Percentiles rank a stretch among this genome's conserved stretches.
phyloP scores from a whole-genome alignment of 2,888 invertebrate species.

The Pilophorus perplexus region DNA sequence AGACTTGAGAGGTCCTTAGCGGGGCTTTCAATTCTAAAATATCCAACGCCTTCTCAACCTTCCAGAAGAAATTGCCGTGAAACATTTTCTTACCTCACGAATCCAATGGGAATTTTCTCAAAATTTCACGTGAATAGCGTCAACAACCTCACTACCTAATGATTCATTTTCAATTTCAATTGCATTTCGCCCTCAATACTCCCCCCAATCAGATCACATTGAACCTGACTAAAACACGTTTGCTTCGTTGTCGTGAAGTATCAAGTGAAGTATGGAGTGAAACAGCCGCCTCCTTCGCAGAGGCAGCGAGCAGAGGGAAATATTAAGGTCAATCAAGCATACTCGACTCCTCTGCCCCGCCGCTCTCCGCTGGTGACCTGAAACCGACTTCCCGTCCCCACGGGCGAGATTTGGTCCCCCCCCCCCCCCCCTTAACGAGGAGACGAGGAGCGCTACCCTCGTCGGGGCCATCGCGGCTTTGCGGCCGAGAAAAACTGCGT shows the following conservation, averaged over 20 bases:
- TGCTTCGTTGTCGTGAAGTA: slow-evolving; percentile 6
- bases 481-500: slow-evolving; percentile 7
- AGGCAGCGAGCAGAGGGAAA: slow-evolving; percentile 4
- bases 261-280: not conserved
- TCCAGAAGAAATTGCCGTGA: too few species aligned
- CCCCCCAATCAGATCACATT: too few species aligned
- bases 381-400: slow-evolving; percentile 24
- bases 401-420: slow-evolving; percentile 11
- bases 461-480: not conserved
- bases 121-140: too few species aligned
- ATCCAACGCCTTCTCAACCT: slow-evolving; percentile 11
- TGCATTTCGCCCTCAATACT: too few species aligned
- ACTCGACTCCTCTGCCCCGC: not conserved
- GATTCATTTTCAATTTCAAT: too few species aligned
- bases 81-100: too few species aligned
- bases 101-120: too few species aligned
- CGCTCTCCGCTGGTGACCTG: slow-evolving; percentile 11
- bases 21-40: slow-evolving; percentile 33
- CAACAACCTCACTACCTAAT: too few species aligned
- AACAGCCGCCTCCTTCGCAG: not conserved
- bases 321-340: slow-evolving; percentile 29
- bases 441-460: not conserved
- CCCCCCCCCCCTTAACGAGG: too few species aligned
- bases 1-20: slow-evolving; percentile 18
- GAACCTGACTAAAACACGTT: too few species aligned